Base-by-base conservation (phyloP, 1,140 invertebrate species). In the Rhagoletis pomonella region DNA sequence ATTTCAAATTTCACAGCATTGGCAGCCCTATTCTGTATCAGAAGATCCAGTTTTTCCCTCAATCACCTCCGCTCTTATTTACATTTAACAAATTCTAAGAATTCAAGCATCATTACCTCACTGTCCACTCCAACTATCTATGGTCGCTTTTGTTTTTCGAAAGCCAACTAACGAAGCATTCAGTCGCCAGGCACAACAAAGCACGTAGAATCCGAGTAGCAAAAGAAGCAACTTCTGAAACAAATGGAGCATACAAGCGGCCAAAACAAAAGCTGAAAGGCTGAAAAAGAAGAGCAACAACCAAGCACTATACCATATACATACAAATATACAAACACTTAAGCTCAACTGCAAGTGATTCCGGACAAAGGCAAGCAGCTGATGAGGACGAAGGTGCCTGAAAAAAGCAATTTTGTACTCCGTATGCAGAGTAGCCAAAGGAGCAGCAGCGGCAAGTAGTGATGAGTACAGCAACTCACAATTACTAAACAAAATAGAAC, bases 151-250 rank as follows among this genome's bases (percentile, higher is more conserved):
- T 81, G 47, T 55, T 10, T 14, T 81, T 81, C 50, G 5, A 55
- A 55, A 81, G 73, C 73, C 14, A 81, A 58, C 47, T 81, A 81
- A 81, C 73, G 73, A 81, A 81, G 73, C 73, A 81, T 81, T 81
- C 73, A 81, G 17, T 81, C n/a, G 47, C 14, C 5, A 55, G 47
- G 39, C 14, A 3, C 73, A 19, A 3, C 0, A n/a, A n/a, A n/a
- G n/a, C n/a, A n/a, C n/a, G n/a, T n/a, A n/a, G n/a, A n/a, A n/a
- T n/a, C n/a, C n/a, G n/a, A n/a, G n/a, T n/a, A n/a, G n/a, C 60
- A 6, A 62, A 62, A 6, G 60, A 19, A 81, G 73, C n/a, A 29
- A 42, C 73, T 81, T 58, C 73, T 19, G 73, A 50, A 81, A 81
- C 73, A 81, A 81, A 81, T 58, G 73, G 73, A 9, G 12, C 73